Evolutionary conservation across 2,797 vertebrate species (phyloP), one percentile per base, ranked within the genome.

Genomic region (Parambassis ranga): DNA sequence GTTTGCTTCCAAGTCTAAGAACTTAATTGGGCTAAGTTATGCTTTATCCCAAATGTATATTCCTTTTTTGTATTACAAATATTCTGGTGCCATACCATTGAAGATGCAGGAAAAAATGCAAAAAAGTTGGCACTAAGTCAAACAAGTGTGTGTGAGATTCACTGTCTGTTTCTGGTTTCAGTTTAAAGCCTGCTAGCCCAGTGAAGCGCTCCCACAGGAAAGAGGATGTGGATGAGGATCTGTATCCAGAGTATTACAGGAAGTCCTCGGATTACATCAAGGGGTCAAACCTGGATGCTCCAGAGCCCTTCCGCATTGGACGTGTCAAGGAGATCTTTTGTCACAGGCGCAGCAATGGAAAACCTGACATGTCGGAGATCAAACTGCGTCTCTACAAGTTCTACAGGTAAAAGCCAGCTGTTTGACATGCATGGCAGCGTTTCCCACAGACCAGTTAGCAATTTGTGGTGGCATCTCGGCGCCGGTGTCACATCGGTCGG

Each of bases 241-340:
- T 98, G 52, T 95, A 98, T 69, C 96, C 97, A 0, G 97, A 99
- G 75, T 96, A 98, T 65, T 99, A 99, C 89, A 92, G 97, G 4
- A 99, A 98, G 28, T 97, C 94, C 11, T 98, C 97, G 0, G 97
- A 99, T 74, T 99, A 99, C 85, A 98, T 99, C 70, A 99, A 99
- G 71, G 97, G 97, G 4, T 98, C 96, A 77, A 99, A 99, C 89
- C 83, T 94, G 71, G 95, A 98, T 0, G 96, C 96, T 0, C 97
- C 97, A 0, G 91, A 96, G 20, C 97, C 97, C 0, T 99, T 93
- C 69, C 93, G 96, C 2, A 69, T 99, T 0, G 96, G 95, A 0
- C 94, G 97, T 32, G 93, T 99, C 78, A 94, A 93, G 61, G 95
- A 96, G 82, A 97, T 99, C 73, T 97, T 93, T 82, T 96, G 94